These are phyloP conservation scores for Spilarctia lutea DNA, from an alignment of 2,888 invertebrate genomes.

Conservation along the genomic window DNA sequence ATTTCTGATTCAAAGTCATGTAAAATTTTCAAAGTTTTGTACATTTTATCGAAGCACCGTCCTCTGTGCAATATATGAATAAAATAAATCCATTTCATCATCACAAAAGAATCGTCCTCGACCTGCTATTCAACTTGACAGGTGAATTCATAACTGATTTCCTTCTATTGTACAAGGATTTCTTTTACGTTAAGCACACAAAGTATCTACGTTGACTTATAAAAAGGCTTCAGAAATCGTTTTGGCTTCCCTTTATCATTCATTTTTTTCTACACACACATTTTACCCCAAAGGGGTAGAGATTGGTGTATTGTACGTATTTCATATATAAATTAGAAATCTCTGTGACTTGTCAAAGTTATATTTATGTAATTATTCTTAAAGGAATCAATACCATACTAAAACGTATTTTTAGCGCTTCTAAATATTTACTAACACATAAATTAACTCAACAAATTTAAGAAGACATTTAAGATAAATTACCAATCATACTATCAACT, in stretches of 20 bases:
- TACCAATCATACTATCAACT: background rate
- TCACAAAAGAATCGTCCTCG: conserved; percentile 53
- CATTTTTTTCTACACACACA: background rate
- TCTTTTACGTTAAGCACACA: conserved; percentile 37
- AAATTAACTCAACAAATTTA: background rate
- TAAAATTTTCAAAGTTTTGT: background rate
- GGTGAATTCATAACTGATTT: conserved; percentile 58
- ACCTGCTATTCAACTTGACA: conserved; percentile 54
- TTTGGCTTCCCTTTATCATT: background rate
- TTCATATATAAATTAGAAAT: too few species aligned
- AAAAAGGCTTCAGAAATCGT: conserved; percentile 19
- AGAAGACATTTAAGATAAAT: background rate
- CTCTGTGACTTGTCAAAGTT: background rate
- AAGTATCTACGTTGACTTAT: conserved; percentile 22
- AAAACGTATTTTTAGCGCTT: background rate
- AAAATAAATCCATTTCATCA: conserved; percentile 57
- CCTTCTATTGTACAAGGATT: conserved; percentile 51
- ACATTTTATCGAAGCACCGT: background rate
- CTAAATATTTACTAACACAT: too few species aligned
- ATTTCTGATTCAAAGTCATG: background rate
- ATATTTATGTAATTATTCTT: background rate
- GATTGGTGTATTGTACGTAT: too few species aligned
- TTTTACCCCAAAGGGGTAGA: background rate
- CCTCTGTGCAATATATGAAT: conserved; percentile 40
- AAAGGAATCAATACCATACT: background rate